phyloP scores from a whole-genome alignment of 2,888 invertebrate genomes.

The Netelia virgata region DNA sequence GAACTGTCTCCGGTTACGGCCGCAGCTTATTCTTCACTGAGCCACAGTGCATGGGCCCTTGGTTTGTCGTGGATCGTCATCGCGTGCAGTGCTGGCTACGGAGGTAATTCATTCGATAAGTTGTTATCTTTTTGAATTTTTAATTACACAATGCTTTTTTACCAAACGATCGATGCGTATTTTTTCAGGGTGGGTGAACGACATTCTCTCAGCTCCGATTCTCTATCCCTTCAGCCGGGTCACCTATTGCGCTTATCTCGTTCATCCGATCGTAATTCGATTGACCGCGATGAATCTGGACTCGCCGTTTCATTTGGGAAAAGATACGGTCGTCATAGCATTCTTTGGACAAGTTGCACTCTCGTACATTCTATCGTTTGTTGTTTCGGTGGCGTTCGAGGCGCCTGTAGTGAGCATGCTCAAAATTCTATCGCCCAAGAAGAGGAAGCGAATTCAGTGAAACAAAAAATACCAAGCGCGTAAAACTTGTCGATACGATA shows the following conservation, averaged over 20 bases:
- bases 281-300: constrained; percentile 93
- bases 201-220: constrained; percentile 90
- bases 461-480: constrained; percentile 26
- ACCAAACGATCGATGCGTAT: not conserved
- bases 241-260: constrained; percentile 94
- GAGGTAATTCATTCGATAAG: constrained; percentile 86
- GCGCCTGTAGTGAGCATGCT: constrained; percentile 94
- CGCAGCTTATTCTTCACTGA: constrained; percentile 92
- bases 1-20: constrained; percentile 90
- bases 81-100: constrained; percentile 94
- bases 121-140: not conserved
- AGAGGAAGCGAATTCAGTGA: constrained; percentile 81
- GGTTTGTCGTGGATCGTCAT: constrained; percentile 93
- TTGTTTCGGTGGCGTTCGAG: constrained; percentile 93
- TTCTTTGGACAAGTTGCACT: constrained; percentile 93
- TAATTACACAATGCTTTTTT: not conserved
- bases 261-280: constrained; percentile 93
- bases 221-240: constrained; percentile 94
- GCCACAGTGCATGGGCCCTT: constrained; percentile 94
- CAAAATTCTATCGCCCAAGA: constrained; percentile 87
- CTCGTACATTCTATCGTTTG: constrained; percentile 91
- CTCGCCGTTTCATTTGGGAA: constrained; percentile 92
- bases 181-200: constrained; percentile 87
- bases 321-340: constrained; percentile 91
- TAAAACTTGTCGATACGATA: constrained; percentile 2